Evolutionary conservation across 1,140 invertebrate species (phyloP).

Genomic region (Zaprionus inermis): DNA sequence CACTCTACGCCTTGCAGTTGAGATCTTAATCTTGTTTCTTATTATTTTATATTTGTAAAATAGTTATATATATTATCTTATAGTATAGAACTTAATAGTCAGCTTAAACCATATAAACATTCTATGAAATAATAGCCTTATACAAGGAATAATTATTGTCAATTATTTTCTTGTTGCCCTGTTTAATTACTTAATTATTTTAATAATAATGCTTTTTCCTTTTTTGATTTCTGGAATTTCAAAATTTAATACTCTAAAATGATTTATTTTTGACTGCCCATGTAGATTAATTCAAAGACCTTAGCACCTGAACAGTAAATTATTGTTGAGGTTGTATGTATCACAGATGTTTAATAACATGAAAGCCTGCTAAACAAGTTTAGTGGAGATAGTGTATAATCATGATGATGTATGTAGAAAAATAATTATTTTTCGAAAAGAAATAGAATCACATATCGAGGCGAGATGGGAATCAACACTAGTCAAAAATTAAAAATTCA

Average conservation of each 20-base stretch:
- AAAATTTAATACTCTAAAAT: too few relatives aligned
- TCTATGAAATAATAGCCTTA: background rate
- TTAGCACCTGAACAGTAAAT: background rate
- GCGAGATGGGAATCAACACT: background rate
- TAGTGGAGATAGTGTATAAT: background rate
- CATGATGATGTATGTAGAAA: background rate
- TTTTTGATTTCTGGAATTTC: too few relatives aligned
- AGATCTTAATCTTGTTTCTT: background rate
- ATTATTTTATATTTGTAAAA: background rate
- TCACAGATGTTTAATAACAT: background rate
- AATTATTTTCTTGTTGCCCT: background rate
- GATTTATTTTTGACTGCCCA: too few relatives aligned
- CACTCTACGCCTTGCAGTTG: slow-evolving; percentile 52
- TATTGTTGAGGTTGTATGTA: background rate
- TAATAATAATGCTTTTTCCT: too few relatives aligned
- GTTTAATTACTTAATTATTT: background rate
- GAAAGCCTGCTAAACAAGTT: background rate
- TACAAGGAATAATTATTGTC: background rate
- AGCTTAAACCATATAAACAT: background rate
- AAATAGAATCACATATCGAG: background rate
- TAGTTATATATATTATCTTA: background rate
- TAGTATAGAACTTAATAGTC: too few relatives aligned
- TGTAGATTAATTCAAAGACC: background rate
- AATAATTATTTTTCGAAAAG: background rate
- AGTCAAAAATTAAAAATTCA: background rate